Conservation (phyloP, 1,140 invertebrate genomes). For the Paramacrobiotus metropolitanus region DNA sequence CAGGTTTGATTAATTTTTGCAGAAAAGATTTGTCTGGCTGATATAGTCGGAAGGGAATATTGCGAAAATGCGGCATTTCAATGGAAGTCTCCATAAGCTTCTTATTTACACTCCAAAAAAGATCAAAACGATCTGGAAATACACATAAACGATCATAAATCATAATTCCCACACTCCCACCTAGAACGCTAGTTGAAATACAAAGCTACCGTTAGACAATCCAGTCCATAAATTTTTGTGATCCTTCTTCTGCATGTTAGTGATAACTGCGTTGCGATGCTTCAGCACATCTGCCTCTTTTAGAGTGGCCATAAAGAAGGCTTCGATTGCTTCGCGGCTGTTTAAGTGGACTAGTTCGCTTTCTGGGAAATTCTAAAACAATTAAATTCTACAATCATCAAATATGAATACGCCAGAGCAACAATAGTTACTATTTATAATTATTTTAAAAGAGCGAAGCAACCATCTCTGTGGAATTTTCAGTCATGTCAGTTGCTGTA, state of each 20-base stretch:
- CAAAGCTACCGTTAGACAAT: constrained; percentile 51
- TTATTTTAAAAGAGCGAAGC: too few relatives aligned
- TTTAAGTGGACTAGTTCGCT: constrained; percentile 26
- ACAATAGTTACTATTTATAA: too few relatives aligned
- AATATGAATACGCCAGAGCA: too few relatives aligned
- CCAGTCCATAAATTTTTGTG: constrained; percentile 88
- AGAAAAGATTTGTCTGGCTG: constrained; percentile 20
- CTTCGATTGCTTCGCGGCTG: constrained; percentile 60
- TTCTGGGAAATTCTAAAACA: constrained; percentile 27
- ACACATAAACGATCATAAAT: constrained; percentile 9
- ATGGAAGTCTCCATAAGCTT: constrained; percentile 59
- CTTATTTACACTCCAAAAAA: constrained; percentile 91
- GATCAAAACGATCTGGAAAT: constrained; percentile 77
- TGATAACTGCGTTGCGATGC: constrained; percentile 67
- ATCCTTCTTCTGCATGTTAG: constrained; percentile 88
- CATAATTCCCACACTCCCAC: too few relatives aligned
- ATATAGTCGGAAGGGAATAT: constrained; percentile 76
- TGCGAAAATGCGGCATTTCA: constrained; percentile 20
- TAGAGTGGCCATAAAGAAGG: constrained; percentile 74
- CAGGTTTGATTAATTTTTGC: constrained; percentile 23
- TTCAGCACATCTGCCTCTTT: constrained; percentile 96
- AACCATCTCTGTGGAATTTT: too few relatives aligned
- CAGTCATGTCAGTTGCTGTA: too few relatives aligned
- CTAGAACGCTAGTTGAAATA: too few relatives aligned
- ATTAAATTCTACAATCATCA: too few relatives aligned